Evolutionary conservation across 2,113 vertebrate species (phyloP), one percentile per base, ranked within the genome.

Genomic region (Strix uralensis): DNA sequence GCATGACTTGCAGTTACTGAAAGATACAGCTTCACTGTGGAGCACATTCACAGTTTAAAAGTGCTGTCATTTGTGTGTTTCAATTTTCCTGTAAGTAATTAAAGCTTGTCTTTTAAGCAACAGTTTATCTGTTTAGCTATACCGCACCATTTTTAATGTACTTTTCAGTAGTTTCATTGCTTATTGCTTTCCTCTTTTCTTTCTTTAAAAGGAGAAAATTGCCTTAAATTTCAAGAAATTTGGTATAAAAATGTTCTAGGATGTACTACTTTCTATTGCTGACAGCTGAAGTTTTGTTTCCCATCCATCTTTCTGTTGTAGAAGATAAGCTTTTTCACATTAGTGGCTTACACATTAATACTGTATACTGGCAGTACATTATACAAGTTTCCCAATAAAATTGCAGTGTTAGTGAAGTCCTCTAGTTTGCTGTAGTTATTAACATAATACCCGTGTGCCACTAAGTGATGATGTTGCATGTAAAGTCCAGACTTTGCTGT

Each of bases 401-500:
- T 5, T 13, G 5, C 44, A 17, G 18, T 59, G 27, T 46, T 55
- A 46, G 14, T 46, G 29, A 79, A 66, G 36, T 65, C 21, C 21
- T 63, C 21, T 63, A 18, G 51, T 65, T 86, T 61, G 25, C 40
- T 40, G n/a, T n/a, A 46, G 25, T 36, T 66, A 22, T 66, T 61
- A 47, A 57, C 34, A 5, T 59, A 82, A 40, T 47, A 51, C 11
- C 5, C 16, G 23, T 0, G 0, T 34, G 18, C 15, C 15, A 16
- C 54, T 63, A 42, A 77, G 34, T 44, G 34, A 23, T 40, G 30
- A 36, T 14, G 26, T n/a, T 47, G 25, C n/a, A 10, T 69, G 7
- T 34, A 6, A 66, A 26, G 55, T 34, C 8, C 25, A 63, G 30
- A 22, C 65, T 70, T 46, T 42, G 49, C 44, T 42, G 4, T n/a